Evolutionary conservation across 1,140 invertebrate genomes (phyloP).

Genomic region (Drosophila cardini): DNA sequence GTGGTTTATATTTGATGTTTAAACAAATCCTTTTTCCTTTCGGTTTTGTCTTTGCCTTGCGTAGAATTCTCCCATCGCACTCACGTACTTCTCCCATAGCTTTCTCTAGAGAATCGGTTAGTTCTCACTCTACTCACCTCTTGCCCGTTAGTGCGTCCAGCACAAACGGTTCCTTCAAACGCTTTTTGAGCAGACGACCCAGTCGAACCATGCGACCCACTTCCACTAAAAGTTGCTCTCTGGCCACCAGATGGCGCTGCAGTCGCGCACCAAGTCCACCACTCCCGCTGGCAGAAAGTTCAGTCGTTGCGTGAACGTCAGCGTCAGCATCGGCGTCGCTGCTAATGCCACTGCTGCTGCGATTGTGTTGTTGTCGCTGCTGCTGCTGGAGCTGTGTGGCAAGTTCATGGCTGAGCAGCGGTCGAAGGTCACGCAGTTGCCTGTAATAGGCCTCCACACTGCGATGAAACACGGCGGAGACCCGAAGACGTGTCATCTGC

Average conservation of each 20-base stretch:
- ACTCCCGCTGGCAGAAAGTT: conserved; percentile 45
- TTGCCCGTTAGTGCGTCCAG: conserved; percentile 78
- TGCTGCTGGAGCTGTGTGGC: conserved; percentile 61
- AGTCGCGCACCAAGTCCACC: conserved; percentile 64
- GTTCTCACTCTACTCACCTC: conserved; percentile 61
- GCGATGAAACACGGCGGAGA: conserved; percentile 91
- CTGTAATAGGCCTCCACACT: conserved; percentile 90
- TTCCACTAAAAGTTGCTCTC: conserved; percentile 90
- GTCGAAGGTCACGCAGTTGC: conserved; percentile 86
- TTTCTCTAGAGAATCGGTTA: not conserved
- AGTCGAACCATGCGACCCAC: conserved; percentile 90
- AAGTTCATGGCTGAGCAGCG: conserved; percentile 85
- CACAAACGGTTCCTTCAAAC: conserved; percentile 88
- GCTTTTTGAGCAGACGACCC: conserved; percentile 88
- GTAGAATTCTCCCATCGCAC: not conserved
- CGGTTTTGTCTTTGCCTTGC: not conserved
- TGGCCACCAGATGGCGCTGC: conserved; percentile 86
- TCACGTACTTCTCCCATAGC: not conserved
- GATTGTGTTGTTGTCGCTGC: conserved; percentile 69
- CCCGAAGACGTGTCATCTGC: conserved; percentile 90
- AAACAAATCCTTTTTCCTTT: not conserved
- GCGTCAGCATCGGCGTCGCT: conserved; percentile 65
- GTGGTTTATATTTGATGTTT: too few relatives aligned
- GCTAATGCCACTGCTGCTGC: conserved; percentile 79
- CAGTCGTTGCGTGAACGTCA: conserved; percentile 46